Evolutionary conservation across 2,797 vertebrate species (phyloP).

Genomic region (Mallotus villosus): DNA sequence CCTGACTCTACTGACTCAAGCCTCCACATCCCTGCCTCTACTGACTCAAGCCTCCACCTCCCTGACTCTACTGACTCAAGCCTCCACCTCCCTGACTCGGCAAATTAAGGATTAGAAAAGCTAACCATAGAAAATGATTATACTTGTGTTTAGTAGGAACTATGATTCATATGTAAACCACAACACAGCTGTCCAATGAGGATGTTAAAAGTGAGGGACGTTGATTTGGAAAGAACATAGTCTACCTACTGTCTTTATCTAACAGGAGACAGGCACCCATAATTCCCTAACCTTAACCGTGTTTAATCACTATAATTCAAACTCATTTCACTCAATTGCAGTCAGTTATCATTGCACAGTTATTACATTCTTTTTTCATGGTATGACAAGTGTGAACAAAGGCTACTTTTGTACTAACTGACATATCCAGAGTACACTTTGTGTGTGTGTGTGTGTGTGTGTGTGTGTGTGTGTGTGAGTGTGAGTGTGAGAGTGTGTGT

Average conservation of each 20-base stretch:
- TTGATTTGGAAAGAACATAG: neutral
- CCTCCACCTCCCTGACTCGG: neutral
- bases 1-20: too few species aligned
- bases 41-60: too few species aligned
- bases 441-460: too few species aligned
- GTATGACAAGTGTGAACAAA: too few species aligned
- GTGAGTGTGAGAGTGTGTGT: too few species aligned
- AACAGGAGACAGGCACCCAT: constrained; percentile 28
- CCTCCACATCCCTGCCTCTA: too few species aligned
- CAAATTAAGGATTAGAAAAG: constrained; percentile 28
- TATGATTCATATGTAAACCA: constrained; percentile 48
- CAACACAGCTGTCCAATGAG: constrained; percentile 50
- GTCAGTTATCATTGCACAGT: neutral
- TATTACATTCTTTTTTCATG: too few species aligned
- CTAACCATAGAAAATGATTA: neutral
- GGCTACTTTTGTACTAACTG: too few species aligned
- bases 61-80: too few species aligned
- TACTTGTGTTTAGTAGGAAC: neutral
- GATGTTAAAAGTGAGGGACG: neutral
- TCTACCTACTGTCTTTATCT: constrained; percentile 12
- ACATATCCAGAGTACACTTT: too few species aligned
- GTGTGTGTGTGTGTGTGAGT: too few species aligned
- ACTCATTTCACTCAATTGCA: constrained; percentile 42
- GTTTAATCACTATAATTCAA: constrained; percentile 60
- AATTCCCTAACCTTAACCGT: constrained; percentile 19